Percentiles rank a stretch among this genome's conserved stretches.
These are phyloP conservation scores for Stichopus horrens DNA, from an alignment of 53 echinoderm and acorn worm species.

Conservation along the genomic window DNA sequence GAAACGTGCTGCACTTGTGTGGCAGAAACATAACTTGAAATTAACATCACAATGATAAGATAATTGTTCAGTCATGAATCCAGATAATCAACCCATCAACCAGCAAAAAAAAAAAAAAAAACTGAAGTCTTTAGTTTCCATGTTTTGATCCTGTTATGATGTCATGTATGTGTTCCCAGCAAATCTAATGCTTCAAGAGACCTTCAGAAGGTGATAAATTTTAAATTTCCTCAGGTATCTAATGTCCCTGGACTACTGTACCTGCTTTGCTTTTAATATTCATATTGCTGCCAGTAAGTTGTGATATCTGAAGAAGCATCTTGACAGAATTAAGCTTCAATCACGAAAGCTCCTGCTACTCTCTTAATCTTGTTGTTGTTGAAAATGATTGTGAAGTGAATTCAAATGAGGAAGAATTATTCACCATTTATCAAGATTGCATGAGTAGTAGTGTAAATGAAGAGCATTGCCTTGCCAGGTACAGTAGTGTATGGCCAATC, in stretches of 20 bases:
- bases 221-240: slow-evolving; percentile 2
- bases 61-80: no score
- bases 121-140: no score
- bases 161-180: no score
- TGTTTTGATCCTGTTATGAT: no score
- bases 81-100: no score
- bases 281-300: neutral
- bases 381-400: neutral
- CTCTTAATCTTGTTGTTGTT: neutral
- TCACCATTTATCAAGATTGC: neutral
- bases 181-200: neutral
- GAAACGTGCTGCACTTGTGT: no score
- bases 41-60: no score
- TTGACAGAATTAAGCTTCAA: neutral
- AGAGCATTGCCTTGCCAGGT: neutral
- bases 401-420: neutral
- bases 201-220: neutral
- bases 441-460: neutral
- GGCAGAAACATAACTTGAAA: no score
- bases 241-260: neutral
- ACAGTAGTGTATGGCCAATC: neutral
- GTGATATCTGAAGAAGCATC: neutral
- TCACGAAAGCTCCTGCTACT: neutral
- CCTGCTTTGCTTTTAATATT: neutral
- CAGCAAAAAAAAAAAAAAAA: no score